A percentile compares a stretch with the other conserved stretches of the same genome.
Conservation (phyloP, 2,113 vertebrate genomes). For the Leucosticte australis region DNA sequence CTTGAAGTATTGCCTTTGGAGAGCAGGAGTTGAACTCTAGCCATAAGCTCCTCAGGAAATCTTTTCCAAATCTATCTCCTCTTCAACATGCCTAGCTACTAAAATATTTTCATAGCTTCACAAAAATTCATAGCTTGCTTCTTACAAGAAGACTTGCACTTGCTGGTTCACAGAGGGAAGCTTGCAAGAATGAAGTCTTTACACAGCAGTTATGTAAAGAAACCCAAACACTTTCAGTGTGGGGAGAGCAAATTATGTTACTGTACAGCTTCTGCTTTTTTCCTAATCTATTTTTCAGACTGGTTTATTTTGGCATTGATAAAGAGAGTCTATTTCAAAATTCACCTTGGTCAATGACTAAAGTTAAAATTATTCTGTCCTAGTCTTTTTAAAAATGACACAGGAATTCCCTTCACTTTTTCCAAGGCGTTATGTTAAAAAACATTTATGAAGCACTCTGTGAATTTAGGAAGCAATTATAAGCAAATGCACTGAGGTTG, state of each 20-base stretch:
- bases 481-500: background rate
- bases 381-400: background rate
- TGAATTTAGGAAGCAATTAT: constrained; percentile 3
- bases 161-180: background rate
- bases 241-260: background rate
- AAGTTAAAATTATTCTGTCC: background rate
- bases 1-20: background rate
- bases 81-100: background rate
- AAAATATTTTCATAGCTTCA: background rate
- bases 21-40: background rate
- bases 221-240: background rate
- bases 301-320: background rate
- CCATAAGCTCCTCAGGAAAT: background rate
- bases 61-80: background rate
- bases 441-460: background rate
- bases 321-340: background rate
- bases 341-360: background rate
- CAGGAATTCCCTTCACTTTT: background rate
- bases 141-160: background rate
- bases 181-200: background rate
- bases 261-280: background rate
- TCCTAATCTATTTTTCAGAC: background rate
- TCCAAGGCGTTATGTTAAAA: background rate
- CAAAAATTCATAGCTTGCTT: background rate
- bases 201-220: background rate